Base-by-base conservation (phyloP, 2,113 vertebrate genomes). In the Tragelaphus strepsiceros region DNA sequence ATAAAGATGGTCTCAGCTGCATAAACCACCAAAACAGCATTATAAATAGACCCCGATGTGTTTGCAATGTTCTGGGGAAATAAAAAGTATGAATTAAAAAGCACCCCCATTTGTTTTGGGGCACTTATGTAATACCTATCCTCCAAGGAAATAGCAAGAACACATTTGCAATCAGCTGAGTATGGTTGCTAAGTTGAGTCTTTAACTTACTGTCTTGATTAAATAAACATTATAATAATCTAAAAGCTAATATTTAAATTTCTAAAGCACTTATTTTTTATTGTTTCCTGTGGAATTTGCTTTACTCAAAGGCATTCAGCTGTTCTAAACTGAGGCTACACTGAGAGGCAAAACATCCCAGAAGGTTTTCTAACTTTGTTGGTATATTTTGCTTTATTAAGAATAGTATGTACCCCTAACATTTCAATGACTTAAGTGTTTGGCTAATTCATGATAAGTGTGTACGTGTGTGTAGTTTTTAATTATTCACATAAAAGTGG, bases 181-280 rank as follows among this genome's bases (percentile, higher is more conserved):
- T 14, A 2, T 59, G 15, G 24, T 67, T 77, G 43, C 86, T 54
- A 96, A 89, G n/a, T 15, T 93, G 78, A 11, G 61, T 58, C 78
- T 97, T 88, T 35, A 95, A 61, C n/a, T 90, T 95, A 51, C 39
- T 81, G 8, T 26, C 67, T 94, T 92, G 6, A 89, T 95, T 97
- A 95, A 94, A 83, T 32, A 95, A 96, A 58, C 32, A 90, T 10
- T 56, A 56, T 71, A 61, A 64, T 56, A 3, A 92, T 35, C 19
- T 53, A 89, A 94, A 94, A 97, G 30, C 11, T 83, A 88, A 83
- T 84, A 93, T 53, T 97, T 59, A 81, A 88, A 94, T 89, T 97
- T 91, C 43, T 51, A 92, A 92, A 82, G 11, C 9, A 64, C 16
- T 32, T 86, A 26, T 9, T 91, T 96, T 94, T 93, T 19, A 61